Evolutionary conservation across 2,113 vertebrate species (phyloP).

Genomic region (Coptodon bakossiorum): DNA sequence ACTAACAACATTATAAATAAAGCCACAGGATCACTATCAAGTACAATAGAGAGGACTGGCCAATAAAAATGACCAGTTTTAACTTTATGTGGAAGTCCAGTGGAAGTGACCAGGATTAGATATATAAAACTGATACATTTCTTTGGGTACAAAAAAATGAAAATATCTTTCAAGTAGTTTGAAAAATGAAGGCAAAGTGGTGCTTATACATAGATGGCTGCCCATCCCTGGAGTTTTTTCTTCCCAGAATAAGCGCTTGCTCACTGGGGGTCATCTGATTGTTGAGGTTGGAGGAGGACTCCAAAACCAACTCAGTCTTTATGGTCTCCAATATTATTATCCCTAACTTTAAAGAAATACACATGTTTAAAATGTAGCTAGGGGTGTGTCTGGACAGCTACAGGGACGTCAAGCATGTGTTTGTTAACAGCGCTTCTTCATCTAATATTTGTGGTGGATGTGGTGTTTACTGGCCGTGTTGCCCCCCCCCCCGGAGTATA

Average conservation of each 20-base stretch:
- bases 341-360: background rate
- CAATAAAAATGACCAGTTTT: background rate
- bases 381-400: background rate
- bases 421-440: background rate
- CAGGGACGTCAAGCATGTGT: background rate
- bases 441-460: background rate
- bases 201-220: background rate
- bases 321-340: background rate
- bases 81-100: background rate
- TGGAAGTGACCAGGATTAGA: background rate
- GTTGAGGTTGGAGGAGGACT: background rate
- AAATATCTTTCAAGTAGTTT: background rate
- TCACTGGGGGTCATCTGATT: background rate
- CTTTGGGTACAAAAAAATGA: background rate
- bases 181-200: background rate
- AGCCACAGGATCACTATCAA: background rate
- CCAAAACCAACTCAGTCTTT: background rate
- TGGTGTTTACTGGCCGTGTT: background rate
- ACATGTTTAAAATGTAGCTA: background rate
- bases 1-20: background rate
- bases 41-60: background rate
- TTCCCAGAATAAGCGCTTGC: background rate
- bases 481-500: background rate
- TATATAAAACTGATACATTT: background rate
- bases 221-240: background rate